Conservation (phyloP, 2,113 vertebrate species). For the Semnopithecus entellus region DNA sequence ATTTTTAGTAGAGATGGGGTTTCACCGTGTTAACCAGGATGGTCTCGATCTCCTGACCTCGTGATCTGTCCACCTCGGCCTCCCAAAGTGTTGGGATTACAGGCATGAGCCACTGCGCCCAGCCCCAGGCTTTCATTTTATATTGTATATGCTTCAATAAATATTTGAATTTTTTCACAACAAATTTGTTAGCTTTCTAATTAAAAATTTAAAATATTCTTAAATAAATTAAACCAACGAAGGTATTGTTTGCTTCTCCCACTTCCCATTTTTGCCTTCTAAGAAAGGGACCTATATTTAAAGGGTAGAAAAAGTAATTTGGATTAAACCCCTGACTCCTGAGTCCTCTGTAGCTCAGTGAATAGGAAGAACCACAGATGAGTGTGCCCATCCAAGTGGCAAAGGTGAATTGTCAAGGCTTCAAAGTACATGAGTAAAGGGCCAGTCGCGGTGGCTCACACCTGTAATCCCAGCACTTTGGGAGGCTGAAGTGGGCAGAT, state of each 20-base stretch:
- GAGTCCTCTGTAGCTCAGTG: neutral
- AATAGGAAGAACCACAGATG: neutral
- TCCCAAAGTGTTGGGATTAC: too few species aligned
- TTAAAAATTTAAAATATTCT: neutral
- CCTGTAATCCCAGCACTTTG: too few species aligned
- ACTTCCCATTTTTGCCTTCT: neutral
- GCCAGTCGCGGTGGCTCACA: accelerated
- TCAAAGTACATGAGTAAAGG: neutral
- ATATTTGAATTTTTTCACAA: neutral
- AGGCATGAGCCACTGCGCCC: too few species aligned
- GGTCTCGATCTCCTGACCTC: too few species aligned
- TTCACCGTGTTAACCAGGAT: too few species aligned
- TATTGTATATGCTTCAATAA: neutral
- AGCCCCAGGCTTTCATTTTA: neutral
- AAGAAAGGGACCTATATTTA: neutral
- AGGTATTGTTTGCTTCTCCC: neutral
- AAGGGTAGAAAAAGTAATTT: neutral
- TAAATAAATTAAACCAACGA: neutral
- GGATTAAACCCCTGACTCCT: neutral
- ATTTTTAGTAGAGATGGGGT: too few species aligned
- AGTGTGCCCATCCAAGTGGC: neutral
- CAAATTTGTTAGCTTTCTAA: neutral
- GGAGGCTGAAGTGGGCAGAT: too few species aligned
- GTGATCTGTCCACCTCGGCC: accelerated
- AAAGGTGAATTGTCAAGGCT: neutral